Percentiles rank a stretch among this genome's conserved stretches.
phyloP scores from a whole-genome alignment of 1,140 invertebrate genomes.

The Nephotettix cincticeps region DNA sequence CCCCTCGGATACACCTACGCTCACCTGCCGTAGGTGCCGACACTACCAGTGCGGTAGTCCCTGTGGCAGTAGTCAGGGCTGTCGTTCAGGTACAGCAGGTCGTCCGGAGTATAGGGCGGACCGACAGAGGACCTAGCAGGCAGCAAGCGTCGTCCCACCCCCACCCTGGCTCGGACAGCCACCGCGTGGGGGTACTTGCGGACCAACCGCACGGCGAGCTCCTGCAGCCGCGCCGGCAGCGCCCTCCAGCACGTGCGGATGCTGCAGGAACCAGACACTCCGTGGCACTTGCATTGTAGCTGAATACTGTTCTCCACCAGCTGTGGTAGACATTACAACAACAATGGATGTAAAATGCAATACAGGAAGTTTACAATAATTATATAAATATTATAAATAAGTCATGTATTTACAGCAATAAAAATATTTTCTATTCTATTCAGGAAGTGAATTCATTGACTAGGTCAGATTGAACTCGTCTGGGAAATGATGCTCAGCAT shows the following conservation, averaged over 20 bases:
- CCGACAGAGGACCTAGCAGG: not conserved
- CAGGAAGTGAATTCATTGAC: no score
- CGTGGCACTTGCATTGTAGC: slow-evolving; percentile 66
- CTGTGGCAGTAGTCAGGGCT: slow-evolving; percentile 66
- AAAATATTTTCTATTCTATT: no score
- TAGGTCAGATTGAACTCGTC: no score
- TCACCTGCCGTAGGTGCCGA: slow-evolving; percentile 64
- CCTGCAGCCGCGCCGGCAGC: slow-evolving; percentile 50
- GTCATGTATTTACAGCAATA: no score
- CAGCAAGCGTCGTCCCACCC: not conserved
- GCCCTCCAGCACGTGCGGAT: slow-evolving; percentile 66
- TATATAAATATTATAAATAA: no score
- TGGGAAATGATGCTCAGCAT: no score
- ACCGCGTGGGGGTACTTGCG: slow-evolving; percentile 49
- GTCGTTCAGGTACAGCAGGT: slow-evolving; percentile 64
- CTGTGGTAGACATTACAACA: slow-evolving; percentile 43
- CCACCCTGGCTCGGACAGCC: slow-evolving; percentile 45
- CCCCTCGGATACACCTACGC: no score
- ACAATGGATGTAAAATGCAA: no score
- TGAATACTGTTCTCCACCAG: slow-evolving; percentile 55
- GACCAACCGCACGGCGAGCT: slow-evolving; percentile 50
- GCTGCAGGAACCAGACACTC: slow-evolving; percentile 65
- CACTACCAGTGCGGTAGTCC: slow-evolving; percentile 59
- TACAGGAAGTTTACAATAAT: no score
- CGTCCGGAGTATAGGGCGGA: slow-evolving; percentile 48